Base-by-base conservation (phyloP, 2,797 vertebrate species). In the Forpus xanthops region DNA sequence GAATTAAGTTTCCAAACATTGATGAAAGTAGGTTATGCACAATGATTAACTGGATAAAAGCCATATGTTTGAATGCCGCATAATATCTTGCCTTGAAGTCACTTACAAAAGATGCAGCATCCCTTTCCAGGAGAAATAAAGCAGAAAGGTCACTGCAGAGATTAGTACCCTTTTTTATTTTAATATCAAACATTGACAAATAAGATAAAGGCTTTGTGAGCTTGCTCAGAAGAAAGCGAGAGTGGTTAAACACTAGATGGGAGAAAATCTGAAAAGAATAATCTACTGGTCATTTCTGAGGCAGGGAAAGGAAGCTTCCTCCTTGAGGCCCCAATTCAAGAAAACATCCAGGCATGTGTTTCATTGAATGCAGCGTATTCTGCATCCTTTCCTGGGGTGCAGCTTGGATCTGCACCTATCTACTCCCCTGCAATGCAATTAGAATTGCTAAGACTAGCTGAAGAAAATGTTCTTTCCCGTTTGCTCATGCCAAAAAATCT, bases 21-120 rank as follows among this genome's bases (percentile, higher is more conserved):
- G 98, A 97, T 96, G 97, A 98, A 98, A 97, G 97, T 92, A 97
- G 96, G 96, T 98, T 98, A 98, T 98, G 97, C 97, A 96, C 97
- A 96, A 97, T 98, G 98, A 98, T 98, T 98, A 98, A 93, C 96
- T 97, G 97, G 97, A 98, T 97, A 97, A 98, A 98, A 97, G 97
- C 94, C 91, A 71, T 94, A 52, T 92, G 95, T 97, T 97, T 97
- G 96, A 97, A 98, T 96, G 90, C 92, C 3, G 7, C 68, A 33
- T 93, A 96, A 87, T 93, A 89, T 84, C 94, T 96, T 93, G 93
- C 96, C 96, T 98, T 97, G 94, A 97, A 97, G 97, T 97, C 93
- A 96, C 97, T 95, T 96, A 95, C 91, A 97, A 97, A 97, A 96
- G 97, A 97, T 91, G 94, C 94, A 92, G 82, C 95, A 83, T 92